Conservation (phyloP, 2,888 invertebrate species). For the Erpobdella octoculata region DNA sequence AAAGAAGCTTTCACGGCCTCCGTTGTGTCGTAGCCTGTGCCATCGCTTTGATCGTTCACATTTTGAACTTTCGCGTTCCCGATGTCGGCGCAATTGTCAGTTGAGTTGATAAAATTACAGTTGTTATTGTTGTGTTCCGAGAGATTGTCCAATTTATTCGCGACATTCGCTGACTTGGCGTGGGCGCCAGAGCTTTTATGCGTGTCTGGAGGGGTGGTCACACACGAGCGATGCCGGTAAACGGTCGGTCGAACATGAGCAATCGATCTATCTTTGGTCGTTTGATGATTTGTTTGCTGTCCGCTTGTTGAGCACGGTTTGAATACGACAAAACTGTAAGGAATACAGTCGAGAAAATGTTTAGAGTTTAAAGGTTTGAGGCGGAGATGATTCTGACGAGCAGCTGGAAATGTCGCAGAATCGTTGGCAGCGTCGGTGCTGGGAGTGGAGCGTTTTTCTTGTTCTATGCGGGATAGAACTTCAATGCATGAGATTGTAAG, state of each 20-base stretch:
- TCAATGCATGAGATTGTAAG: not conserved
- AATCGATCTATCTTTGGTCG: not conserved
- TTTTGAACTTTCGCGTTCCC: no score
- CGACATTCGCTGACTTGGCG: no score
- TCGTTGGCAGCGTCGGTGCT: not conserved
- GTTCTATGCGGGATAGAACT: not conserved
- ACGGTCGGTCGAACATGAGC: not conserved
- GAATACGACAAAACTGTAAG: not conserved
- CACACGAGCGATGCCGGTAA: not conserved
- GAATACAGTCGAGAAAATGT: constrained; percentile 1
- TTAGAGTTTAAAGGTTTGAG: not conserved
- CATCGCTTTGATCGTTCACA: no score
- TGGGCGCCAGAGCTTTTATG: no score
- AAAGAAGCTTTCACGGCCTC: no score
- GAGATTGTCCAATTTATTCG: no score
- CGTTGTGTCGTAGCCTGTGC: no score
- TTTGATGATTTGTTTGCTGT: not conserved
- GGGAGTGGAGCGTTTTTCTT: not conserved
- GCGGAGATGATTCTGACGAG: not conserved
- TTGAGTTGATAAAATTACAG: no score
- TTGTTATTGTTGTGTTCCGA: no score
- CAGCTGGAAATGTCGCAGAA: not conserved
- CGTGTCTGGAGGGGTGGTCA: not conserved
- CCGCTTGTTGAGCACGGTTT: not conserved
- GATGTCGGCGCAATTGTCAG: no score